phyloP scores from a whole-genome alignment of 2,797 vertebrate genomes.

The Alfaro cultratus region DNA sequence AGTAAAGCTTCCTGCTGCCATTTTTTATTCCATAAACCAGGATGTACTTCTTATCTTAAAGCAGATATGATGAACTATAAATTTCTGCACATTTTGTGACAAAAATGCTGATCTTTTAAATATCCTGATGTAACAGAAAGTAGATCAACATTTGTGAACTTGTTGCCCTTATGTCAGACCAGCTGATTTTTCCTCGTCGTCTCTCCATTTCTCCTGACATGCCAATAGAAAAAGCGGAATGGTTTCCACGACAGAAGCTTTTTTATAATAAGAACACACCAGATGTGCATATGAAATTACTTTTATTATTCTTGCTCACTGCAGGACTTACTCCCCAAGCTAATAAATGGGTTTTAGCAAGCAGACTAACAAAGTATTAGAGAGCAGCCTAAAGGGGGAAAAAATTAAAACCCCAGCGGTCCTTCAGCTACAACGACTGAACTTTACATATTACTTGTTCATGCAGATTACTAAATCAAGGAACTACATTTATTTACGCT shows the following conservation, averaged over 20 bases:
- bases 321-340: conserved; percentile 57
- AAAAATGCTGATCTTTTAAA: background rate
- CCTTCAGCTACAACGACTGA: conserved; percentile 56
- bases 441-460: conserved; percentile 61
- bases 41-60: background rate
- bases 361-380: conserved; percentile 55
- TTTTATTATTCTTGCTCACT: conserved; percentile 57
- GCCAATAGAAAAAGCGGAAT: conserved; percentile 6
- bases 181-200: background rate
- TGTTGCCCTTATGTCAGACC: conserved; percentile 8
- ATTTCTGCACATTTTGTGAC: background rate
- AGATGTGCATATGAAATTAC: conserved; percentile 51
- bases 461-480: conserved; percentile 63
- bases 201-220: background rate
- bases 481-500: conserved; percentile 64
- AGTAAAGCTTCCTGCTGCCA: too few species aligned
- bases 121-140: background rate
- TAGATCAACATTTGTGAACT: conserved; percentile 16
- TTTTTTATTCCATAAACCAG: background rate
- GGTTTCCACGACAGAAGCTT: conserved; percentile 19
- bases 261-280: conserved; percentile 46
- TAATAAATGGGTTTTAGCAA: conserved; percentile 59
- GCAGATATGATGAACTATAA: background rate
- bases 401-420: conserved; percentile 46
- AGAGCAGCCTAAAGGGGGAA: conserved; percentile 44